phyloP scores from a whole-genome alignment of 2,113 vertebrate species.

The Onychorhynchus coronatus region DNA sequence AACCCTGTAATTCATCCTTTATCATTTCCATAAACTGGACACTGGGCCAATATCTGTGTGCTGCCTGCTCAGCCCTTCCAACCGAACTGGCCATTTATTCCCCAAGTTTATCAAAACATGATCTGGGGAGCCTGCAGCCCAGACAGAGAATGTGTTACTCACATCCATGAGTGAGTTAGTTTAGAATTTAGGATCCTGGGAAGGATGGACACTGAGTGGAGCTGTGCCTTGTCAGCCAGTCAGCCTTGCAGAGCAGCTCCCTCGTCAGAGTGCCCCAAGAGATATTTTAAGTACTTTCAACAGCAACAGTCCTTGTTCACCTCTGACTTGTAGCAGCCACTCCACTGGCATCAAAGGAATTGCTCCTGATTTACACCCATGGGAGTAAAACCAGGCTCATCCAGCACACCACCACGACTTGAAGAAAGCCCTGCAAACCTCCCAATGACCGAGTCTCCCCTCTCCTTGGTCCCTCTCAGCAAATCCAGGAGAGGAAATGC shows the following conservation, averaged over 20 bases:
- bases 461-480: not conserved
- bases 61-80: not conserved
- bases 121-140: not conserved
- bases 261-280: slow-evolving; percentile 1
- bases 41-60: not conserved
- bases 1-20: not conserved
- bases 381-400: not conserved
- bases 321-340: not conserved
- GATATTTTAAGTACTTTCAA: slow-evolving; percentile 26
- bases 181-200: not conserved
- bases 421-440: not conserved
- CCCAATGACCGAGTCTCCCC: accelerated
- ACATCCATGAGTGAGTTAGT: not conserved
- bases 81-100: not conserved
- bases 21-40: not conserved
- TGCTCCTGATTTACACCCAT: not conserved
- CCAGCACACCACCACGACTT: not conserved
- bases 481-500: not conserved
- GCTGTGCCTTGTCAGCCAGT: slow-evolving; percentile 7
- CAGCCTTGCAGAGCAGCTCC: slow-evolving; percentile 1
- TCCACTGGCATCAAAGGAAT: not conserved
- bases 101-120: not conserved
- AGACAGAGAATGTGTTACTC: not conserved
- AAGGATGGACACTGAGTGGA: not conserved
- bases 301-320: not conserved